Percentiles rank a stretch among this genome's conserved stretches.
These are phyloP conservation scores for Sclerodermus sp. DNA, from an alignment of 2,888 invertebrate genomes.

Conservation along the genomic window DNA sequence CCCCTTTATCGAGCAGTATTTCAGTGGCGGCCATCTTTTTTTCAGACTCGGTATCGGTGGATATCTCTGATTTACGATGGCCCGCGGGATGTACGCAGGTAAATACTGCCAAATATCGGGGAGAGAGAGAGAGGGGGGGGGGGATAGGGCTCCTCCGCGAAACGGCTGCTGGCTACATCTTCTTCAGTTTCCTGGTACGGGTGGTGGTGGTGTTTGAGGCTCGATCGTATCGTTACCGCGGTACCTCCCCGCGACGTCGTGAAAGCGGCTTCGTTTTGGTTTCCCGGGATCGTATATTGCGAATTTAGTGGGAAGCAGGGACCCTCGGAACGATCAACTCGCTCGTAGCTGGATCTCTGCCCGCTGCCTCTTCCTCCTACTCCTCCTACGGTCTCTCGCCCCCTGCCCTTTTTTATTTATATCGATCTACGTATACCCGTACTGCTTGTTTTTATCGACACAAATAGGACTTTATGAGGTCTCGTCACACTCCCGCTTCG, in stretches of 20 bases:
- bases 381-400: conserved; percentile 7
- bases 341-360: conserved; percentile 35
- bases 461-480: conserved; percentile 46
- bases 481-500: too few relatives aligned
- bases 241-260: conserved; percentile 27
- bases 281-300: conserved; percentile 42
- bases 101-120: conserved; percentile 1
- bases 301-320: conserved; percentile 41
- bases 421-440: conserved; percentile 20
- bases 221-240: conserved; percentile 2
- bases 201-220: not conserved
- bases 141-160: not conserved
- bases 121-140: conserved; percentile 4
- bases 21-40: too few relatives aligned
- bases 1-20: not conserved
- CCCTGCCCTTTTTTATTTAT: conserved; percentile 10
- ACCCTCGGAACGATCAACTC: conserved; percentile 42
- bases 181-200: not conserved
- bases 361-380: conserved; percentile 14
- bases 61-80: not conserved
- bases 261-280: conserved; percentile 39
- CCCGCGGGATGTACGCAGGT: not conserved
- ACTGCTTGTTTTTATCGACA: conserved; percentile 38
- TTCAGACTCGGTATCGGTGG: not conserved
- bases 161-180: not conserved